Evolutionary conservation across 2,797 vertebrate genomes (phyloP).

Genomic region (Lepilemur ruficaudatus): DNA sequence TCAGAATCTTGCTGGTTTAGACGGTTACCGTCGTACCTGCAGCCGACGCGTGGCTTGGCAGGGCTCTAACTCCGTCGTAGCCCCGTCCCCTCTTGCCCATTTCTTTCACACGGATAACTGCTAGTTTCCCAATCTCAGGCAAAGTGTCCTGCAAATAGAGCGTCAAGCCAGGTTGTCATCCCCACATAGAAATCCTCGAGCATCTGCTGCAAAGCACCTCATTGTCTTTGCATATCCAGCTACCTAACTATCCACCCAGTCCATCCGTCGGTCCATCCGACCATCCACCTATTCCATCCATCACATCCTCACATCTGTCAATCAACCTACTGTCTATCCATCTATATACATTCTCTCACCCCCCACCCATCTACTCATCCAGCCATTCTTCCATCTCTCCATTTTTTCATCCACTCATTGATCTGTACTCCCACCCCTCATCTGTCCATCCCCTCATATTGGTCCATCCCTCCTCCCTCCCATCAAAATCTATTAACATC

Average conservation of each 20-base stretch:
- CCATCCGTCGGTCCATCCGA: background rate
- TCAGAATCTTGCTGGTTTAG: background rate
- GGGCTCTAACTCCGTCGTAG: background rate
- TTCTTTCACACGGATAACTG: background rate
- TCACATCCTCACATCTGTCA: background rate
- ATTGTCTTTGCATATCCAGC: accelerated
- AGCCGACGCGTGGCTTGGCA: background rate
- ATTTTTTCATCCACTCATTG: background rate
- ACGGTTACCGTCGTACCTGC: background rate
- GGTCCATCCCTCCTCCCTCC: background rate
- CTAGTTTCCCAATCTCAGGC: background rate
- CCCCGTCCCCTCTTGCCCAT: background rate
- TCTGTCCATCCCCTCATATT: background rate
- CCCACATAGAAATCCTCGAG: background rate
- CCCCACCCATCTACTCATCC: background rate
- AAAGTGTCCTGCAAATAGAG: background rate
- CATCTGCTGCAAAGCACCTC: background rate
- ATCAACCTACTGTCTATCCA: background rate
- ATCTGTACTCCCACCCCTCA: too few species aligned
- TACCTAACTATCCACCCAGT: background rate
- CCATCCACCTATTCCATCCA: too few species aligned
- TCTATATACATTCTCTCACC: background rate
- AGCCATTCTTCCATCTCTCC: background rate
- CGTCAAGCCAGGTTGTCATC: background rate
- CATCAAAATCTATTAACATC: background rate